Evolutionary conservation across 1,140 invertebrate genomes (phyloP), one percentile per base, ranked within the genome.

Genomic region (Lucilia cuprina): DNA sequence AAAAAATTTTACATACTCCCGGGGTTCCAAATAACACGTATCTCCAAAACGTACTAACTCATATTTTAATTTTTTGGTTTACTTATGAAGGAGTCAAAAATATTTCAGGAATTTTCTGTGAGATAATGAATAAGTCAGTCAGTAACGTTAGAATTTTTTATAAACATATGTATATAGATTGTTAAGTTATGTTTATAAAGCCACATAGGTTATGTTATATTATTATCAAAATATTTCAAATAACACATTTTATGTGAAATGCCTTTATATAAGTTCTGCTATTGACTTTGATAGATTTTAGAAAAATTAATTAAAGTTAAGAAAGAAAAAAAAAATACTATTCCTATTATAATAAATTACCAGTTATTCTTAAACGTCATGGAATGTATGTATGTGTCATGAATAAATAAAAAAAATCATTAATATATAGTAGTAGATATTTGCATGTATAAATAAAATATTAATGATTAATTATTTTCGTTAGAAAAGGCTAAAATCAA

Each of bases 291-390:
- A 60, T 17, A 60, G n/a, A 60, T 60, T n/a, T 60, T 60, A 60
- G 55, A 60, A 60, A 60, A 17, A 60, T 60, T 60, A n/a, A 17
- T 60, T n/a, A 17, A 17, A 7, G 3, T 60, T 41, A 8, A 30
- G 25, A 30, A 30, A 30, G 50, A 55, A 55, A n/a, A 60, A 2
- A 14, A 60, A 60, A 17, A 60, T 17, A 60, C 14, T 1, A 60
- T 17, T n/a, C 5, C n/a, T 60, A 60, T 17, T 60, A 60, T 60
- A 60, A 60, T 60, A 60, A 60, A 60, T 17, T 60, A 60, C 55
- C 55, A 60, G 55, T 60, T 60, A n/a, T 60, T 60, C n/a, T 60
- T 60, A 60, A 60, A n/a, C 55, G 55, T 60, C 55, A 60, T 60
- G 55, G 55, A 60, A 14, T 17, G 55, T 60, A 14, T 17, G 55